phyloP scores from a whole-genome alignment of 1,140 invertebrate genomes.

The Trichomalopsis sarcophagae region DNA sequence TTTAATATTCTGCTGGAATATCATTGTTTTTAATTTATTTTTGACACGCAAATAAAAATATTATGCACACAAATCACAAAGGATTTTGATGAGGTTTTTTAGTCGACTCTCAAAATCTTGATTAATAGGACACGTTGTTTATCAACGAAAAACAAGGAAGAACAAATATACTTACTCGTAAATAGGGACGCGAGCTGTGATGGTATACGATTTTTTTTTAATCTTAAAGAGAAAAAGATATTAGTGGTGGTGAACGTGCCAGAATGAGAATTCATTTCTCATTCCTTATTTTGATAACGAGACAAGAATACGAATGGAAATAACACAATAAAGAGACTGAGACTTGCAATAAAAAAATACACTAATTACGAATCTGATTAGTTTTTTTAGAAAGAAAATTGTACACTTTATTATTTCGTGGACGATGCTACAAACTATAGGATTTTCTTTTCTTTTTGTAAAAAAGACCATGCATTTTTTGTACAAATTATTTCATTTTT shows the following conservation, averaged over 20 bases:
- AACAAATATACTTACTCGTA: slow-evolving; percentile 53
- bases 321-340: slow-evolving; percentile 42
- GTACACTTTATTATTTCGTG: slow-evolving; percentile 65
- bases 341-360: slow-evolving; percentile 29
- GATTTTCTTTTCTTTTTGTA: slow-evolving; percentile 37
- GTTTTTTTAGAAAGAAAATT: slow-evolving; percentile 62
- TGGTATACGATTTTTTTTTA: slow-evolving; percentile 18
- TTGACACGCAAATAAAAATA: slow-evolving; percentile 47
- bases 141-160: slow-evolving; percentile 44
- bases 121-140: slow-evolving; percentile 27
- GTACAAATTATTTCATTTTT: slow-evolving; percentile 55
- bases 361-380: slow-evolving; percentile 32
- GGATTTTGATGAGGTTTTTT: slow-evolving; percentile 24
- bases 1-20: slow-evolving; percentile 34
- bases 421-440: slow-evolving; percentile 67
- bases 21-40: slow-evolving; percentile 41
- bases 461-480: slow-evolving; percentile 65
- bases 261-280: slow-evolving; percentile 7
- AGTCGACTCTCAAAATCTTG: slow-evolving; percentile 15
- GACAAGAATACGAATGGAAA: slow-evolving; percentile 46
- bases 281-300: slow-evolving; percentile 22
- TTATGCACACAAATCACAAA: slow-evolving; percentile 54
- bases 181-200: slow-evolving; percentile 49
- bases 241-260: slow-evolving; percentile 37
- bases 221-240: slow-evolving; percentile 44